phyloP scores from a whole-genome alignment of 1,140 invertebrate genomes.

The Melipona quadrifasciata region DNA sequence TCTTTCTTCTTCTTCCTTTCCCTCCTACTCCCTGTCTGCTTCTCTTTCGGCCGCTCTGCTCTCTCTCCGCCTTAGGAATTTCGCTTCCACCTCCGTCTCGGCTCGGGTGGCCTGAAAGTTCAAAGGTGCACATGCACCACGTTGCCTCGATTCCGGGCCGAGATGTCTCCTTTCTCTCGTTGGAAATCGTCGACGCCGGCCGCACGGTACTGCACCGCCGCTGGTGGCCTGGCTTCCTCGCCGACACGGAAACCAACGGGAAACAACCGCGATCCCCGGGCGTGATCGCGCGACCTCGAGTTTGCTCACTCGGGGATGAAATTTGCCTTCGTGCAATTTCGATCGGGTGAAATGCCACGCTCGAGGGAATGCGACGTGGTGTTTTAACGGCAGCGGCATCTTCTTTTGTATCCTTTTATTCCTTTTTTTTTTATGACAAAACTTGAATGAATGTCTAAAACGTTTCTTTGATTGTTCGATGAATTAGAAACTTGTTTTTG shows the following conservation, averaged over 20 bases:
- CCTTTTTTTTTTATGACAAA: no score
- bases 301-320: background rate
- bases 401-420: no score
- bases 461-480: no score
- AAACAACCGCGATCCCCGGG: background rate
- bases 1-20: background rate
- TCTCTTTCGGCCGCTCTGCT: no score
- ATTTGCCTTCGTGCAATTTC: background rate
- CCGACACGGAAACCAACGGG: background rate
- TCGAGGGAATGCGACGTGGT: background rate
- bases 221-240: background rate
- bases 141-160: background rate
- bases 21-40: no score
- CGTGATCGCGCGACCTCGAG: background rate
- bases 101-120: slow-evolving; percentile 33
- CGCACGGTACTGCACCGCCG: background rate
- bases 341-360: background rate
- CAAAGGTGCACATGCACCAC: slow-evolving; percentile 28
- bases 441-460: no score
- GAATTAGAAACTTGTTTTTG: no score
- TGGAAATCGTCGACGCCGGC: background rate
- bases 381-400: no score
- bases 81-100: slow-evolving; percentile 31
- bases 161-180: slow-evolving; percentile 18
- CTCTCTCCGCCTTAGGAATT: slow-evolving; percentile 38